Conservation (phyloP, 2,888 invertebrate species). For the Trimorus sp. region DNA sequence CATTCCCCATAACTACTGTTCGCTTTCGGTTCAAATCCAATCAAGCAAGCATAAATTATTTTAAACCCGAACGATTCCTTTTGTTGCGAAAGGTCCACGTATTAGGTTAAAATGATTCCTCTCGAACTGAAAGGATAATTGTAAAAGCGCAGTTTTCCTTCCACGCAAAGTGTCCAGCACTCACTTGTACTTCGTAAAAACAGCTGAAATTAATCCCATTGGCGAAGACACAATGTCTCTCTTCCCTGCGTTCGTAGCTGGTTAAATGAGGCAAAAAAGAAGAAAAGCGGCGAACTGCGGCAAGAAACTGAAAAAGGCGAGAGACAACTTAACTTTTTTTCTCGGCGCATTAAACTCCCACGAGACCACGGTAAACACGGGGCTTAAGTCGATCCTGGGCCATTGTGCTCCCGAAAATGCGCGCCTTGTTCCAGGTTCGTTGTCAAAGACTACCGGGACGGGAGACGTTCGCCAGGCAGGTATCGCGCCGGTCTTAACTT, state of each 20-base stretch:
- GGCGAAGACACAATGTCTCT: too few species aligned
- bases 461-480: constrained; percentile 24
- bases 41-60: too few species aligned
- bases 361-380: constrained; percentile 39
- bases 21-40: too few species aligned
- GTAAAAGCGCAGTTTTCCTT: too few species aligned
- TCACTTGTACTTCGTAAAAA: too few species aligned
- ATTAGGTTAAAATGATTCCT: too few species aligned
- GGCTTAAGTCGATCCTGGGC: constrained; percentile 35
- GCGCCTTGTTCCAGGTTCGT: constrained; percentile 32
- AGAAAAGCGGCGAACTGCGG: background rate
- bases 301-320: constrained; percentile 9
- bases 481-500: constrained; percentile 42
- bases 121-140: too few species aligned
- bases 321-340: constrained; percentile 24
- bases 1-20: too few species aligned
- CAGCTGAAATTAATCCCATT: too few species aligned
- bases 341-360: constrained; percentile 30
- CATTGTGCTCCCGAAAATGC: constrained; percentile 45
- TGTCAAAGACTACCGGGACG: constrained; percentile 35
- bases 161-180: too few species aligned
- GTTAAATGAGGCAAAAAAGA: constrained; percentile 17
- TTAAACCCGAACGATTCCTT: too few species aligned
- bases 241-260: background rate
- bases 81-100: too few species aligned